Conservation (phyloP, 1,140 invertebrate species). For the Berghia stephanieae region DNA sequence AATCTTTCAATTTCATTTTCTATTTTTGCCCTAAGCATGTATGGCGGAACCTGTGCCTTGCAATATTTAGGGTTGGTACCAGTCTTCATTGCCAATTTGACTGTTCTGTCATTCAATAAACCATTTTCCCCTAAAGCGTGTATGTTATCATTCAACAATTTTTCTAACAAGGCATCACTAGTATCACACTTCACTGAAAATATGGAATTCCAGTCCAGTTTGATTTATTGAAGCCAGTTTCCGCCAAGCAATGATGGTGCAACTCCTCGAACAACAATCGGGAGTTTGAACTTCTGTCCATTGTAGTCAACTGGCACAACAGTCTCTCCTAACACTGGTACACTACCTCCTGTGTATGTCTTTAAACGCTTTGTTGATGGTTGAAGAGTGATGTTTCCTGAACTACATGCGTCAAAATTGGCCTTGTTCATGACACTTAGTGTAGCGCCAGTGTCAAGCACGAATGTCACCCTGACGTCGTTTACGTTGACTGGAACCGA, state of each 20-base stretch:
- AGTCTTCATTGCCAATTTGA: conserved; percentile 23
- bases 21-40: conserved; percentile 42
- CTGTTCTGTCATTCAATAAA: conserved; percentile 30
- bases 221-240: not conserved
- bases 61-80: conserved; percentile 25
- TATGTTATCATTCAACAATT: not conserved
- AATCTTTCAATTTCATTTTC: conserved; percentile 47
- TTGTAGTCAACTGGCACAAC: conserved; percentile 8
- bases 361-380: too few species aligned
- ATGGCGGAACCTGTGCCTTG: conserved; percentile 59
- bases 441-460: too few species aligned
- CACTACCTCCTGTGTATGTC: too few species aligned
- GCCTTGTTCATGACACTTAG: too few species aligned
- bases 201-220: not conserved
- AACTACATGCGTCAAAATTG: too few species aligned
- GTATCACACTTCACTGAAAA: not conserved
- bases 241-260: conserved; percentile 2
- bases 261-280: not conserved
- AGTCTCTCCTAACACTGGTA: too few species aligned
- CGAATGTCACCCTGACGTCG: too few species aligned
- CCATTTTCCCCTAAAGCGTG: not conserved
- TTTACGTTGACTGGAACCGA: too few species aligned
- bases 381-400: too few species aligned
- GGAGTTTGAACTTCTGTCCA: not conserved
- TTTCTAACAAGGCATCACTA: too few species aligned